Percentiles rank a stretch among this genome's conserved stretches.
Evolutionary conservation across 2,888 invertebrate species (phyloP).

Genomic region (Tortricodes alternella): DNA sequence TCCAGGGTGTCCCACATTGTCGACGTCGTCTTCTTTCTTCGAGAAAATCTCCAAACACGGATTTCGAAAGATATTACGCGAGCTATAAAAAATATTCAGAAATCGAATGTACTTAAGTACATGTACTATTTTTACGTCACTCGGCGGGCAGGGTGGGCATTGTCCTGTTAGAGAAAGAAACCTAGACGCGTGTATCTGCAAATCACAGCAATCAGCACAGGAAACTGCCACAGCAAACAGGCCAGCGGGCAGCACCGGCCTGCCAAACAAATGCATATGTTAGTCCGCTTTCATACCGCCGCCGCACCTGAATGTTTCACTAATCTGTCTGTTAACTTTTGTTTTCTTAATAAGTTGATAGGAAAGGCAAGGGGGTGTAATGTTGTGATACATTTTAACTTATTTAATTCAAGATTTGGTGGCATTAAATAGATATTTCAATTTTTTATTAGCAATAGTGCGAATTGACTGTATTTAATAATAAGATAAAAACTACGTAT

Average conservation of each 20-base stretch:
- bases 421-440: not conserved
- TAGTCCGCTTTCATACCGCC: conserved; percentile 53
- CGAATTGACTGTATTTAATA: not conserved
- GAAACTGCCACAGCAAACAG: conserved; percentile 80
- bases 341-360: not conserved
- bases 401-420: not conserved
- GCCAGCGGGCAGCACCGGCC: conserved; percentile 82
- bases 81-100: not conserved
- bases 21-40: conserved; percentile 49
- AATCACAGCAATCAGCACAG: conserved; percentile 78
- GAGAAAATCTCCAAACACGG: conserved; percentile 19
- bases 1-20: conserved; percentile 44
- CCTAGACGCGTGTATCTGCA: conserved; percentile 73
- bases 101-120: not conserved
- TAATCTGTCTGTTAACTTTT: not conserved
- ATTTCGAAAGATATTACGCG: not conserved
- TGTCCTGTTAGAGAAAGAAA: conserved; percentile 57
- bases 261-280: conserved; percentile 78
- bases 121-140: conserved; percentile 37
- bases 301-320: conserved; percentile 16
- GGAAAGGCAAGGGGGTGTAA: not conserved
- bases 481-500: not conserved
- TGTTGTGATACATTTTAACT: too few relatives aligned
- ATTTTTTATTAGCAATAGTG: not conserved
- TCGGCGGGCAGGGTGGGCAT: conserved; percentile 62